Evolutionary conservation across 2,888 invertebrate genomes (phyloP).

Genomic region (Isoperla grammatica): DNA sequence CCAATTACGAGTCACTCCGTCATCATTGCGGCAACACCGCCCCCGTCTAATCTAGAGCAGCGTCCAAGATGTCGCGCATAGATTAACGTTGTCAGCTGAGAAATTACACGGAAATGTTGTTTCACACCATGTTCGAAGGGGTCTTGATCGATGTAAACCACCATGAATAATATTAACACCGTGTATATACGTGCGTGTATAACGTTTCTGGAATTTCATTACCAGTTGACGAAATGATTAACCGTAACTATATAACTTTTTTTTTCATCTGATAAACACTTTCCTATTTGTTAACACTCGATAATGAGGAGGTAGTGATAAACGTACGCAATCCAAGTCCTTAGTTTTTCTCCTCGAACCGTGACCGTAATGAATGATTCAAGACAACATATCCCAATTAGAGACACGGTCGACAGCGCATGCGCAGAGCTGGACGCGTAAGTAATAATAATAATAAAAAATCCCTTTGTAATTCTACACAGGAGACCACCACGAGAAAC

Average conservation of each 20-base stretch:
- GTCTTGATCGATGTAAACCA: no score
- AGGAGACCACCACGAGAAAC: neutral
- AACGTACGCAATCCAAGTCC: constrained; percentile 1
- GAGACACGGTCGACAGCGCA: neutral
- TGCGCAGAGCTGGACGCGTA: neutral
- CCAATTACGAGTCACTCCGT: no score
- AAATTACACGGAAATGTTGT: no score
- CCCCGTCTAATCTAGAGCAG: no score
- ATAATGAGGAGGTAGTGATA: constrained; percentile 1
- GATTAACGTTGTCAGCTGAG: no score
- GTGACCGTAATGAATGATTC: neutral
- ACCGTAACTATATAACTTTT: neutral
- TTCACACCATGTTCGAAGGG: no score
- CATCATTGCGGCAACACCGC: no score
- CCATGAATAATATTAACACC: no score
- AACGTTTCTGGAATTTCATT: constrained; percentile 6
- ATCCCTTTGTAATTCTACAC: neutral
- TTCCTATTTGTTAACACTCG: constrained; percentile 5
- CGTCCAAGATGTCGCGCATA: no score
- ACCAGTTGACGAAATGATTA: constrained; percentile 10
- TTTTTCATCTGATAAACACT: neutral
- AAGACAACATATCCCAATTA: neutral
- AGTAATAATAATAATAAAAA: neutral
- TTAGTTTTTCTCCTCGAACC: constrained; percentile 2
- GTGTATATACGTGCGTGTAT: neutral